Evolutionary conservation across 2,113 vertebrate species (phyloP), one percentile per base, ranked within the genome.

Genomic region (Nyctibius bracteatus): DNA sequence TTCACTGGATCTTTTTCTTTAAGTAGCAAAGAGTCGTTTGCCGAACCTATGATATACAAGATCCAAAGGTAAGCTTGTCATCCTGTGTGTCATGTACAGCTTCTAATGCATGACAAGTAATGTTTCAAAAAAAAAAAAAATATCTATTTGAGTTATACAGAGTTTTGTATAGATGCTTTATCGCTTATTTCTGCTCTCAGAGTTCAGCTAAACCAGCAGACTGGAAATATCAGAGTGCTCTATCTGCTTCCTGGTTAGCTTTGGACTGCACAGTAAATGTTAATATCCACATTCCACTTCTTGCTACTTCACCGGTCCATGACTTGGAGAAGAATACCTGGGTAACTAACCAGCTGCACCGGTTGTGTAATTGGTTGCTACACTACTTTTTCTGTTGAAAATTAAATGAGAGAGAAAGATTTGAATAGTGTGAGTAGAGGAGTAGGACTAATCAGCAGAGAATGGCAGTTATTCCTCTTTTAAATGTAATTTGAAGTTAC

Each of bases 141-240:
- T 8, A 5, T 58, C 6, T 33, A 8, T 77, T 47, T 62, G 35
- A 54, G 8, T 44, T 71, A 7, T 30, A 16, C 43, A 68, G 87
- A 57, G 46, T 11, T 72, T 54, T 43, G 19, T 61, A 7, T 35
- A 10, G 14, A 21, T 52, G 30, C 12, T 44, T 51, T 37, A 23
- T 47, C 71, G 16, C 6, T 31, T 78, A 23, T 73, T 61, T 59
- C 54, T 84, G 13, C n/a, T 52, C 22, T 14, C 97, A 98, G 99
- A 99, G 99, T 96, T 98, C 98, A 63, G 98, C 98, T 67, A 99
- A 98, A 81, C 99, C 99, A 46, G 99, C 99, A 92, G 99, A 99
- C 27, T 99, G 99, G 99, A 99, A 98, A 92, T 99, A 99, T 41
- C 99, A 99, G 91, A 97, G 92, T n/a, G 97, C 98, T 54, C 91